phyloP scores from a whole-genome alignment of 2,113 vertebrate genomes.

The Tympanuchus pallidicinctus region DNA sequence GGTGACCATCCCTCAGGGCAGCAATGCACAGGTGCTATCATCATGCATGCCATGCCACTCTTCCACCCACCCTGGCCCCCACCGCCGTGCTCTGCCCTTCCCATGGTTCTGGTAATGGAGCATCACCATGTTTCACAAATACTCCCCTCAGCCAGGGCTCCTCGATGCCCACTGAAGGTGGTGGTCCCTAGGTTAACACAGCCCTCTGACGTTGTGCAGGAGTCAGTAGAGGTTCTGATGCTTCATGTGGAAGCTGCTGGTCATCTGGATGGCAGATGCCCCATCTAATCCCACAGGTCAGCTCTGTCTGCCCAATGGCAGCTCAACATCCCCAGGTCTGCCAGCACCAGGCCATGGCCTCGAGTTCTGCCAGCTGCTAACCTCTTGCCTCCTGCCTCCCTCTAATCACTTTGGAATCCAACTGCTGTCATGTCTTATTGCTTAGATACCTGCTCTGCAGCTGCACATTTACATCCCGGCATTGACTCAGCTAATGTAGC shows the following conservation, averaged over 20 bases:
- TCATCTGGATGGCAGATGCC: not conserved
- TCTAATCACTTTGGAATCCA: constrained; percentile 24
- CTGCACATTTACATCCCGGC: constrained; percentile 57
- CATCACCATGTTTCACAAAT: not conserved
- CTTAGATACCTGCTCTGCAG: constrained; percentile 47
- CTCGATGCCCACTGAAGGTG: rapidly evolving
- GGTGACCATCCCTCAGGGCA: no score
- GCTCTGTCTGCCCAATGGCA: not conserved
- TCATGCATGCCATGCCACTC: not conserved
- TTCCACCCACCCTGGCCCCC: not conserved
- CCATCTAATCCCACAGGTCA: not conserved
- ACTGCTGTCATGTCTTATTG: constrained; percentile 22
- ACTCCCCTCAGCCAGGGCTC: not conserved
- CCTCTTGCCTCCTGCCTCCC: constrained; percentile 12
- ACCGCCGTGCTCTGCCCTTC: not conserved
- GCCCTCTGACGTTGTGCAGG: not conserved
- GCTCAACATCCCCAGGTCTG: not conserved
- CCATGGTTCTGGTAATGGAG: rapidly evolving
- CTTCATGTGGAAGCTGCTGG: not conserved
- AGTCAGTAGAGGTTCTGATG: not conserved
- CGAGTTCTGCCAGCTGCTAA: not conserved
- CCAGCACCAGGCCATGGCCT: not conserved
- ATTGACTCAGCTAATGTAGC: constrained; percentile 65
- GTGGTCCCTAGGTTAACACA: not conserved
- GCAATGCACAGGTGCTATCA: no score